Conservation (phyloP, 2,888 invertebrate genomes). For the Sycophila texana region DNA sequence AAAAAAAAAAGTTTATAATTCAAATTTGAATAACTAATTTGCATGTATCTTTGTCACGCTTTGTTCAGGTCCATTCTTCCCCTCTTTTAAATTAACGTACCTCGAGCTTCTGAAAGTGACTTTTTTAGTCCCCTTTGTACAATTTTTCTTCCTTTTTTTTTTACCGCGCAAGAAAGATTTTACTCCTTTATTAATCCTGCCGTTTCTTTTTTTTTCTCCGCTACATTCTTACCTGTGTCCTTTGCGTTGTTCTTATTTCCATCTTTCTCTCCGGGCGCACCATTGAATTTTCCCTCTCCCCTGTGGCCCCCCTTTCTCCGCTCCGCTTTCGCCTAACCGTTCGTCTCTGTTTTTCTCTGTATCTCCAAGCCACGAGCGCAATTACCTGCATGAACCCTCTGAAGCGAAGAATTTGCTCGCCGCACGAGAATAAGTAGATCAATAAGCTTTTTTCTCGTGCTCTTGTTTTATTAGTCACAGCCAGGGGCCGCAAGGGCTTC, state of each 20-base stretch:
- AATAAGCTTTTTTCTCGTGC: slow-evolving; percentile 37
- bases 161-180: slow-evolving; percentile 5
- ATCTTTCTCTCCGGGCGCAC: neutral
- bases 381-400: slow-evolving; percentile 49
- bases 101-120: slow-evolving; percentile 10
- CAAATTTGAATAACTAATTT: slow-evolving; percentile 34
- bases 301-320: neutral
- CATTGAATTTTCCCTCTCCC: slow-evolving; percentile 9
- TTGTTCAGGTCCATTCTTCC: slow-evolving; percentile 29
- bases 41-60: slow-evolving; percentile 30
- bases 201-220: slow-evolving; percentile 6
- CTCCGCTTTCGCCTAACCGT: slow-evolving; percentile 1
- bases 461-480: slow-evolving; percentile 32
- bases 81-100: slow-evolving; percentile 30
- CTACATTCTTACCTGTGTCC: neutral
- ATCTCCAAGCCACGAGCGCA: slow-evolving; percentile 23
- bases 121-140: neutral
- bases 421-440: slow-evolving; percentile 47
- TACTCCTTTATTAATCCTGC: slow-evolving; percentile 25
- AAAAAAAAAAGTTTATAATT: slow-evolving; percentile 3
- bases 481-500: slow-evolving; percentile 6
- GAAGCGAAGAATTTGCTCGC: slow-evolving; percentile 34
- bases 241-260: neutral
- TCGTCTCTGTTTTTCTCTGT: neutral
- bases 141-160: neutral